Evolutionary conservation across 2,797 vertebrate genomes (phyloP), one percentile per base, ranked within the genome.

Genomic region (Diglossa cyanea): DNA sequence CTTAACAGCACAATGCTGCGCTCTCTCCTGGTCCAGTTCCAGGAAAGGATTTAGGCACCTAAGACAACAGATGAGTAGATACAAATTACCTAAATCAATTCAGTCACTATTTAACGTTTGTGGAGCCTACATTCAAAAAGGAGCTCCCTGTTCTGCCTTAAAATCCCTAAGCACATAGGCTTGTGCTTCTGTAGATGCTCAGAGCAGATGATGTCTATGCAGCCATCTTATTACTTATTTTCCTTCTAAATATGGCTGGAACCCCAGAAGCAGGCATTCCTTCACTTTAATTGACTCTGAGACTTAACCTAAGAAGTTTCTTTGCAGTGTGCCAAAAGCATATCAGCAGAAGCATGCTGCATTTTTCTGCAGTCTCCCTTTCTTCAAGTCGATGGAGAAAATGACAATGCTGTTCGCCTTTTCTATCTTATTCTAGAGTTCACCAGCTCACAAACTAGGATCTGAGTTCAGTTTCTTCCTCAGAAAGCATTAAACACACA

Each of bases 21-120:
- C 57, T 86, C 25, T 72, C 35, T 73, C 17, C 68, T 94, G 94
- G 91, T 57, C 14, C 54, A 35, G 50, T 83, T 91, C 95, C 95
- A 94, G 89, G 82, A 90, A 88, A 86, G 42, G 73, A 75, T 92
- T 92, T 94, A 93, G 93, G 30, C 81, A 79, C 89, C 85, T 58
- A 61, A 86, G 61, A 85, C 53, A 90, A 58, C 39, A 61, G 33
- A 20, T 80, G 61, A 65, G 31, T 86, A 47, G 72, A 83, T 57
- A 72, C 15, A 80, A 89, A 91, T 94, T 53, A 67, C 61, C 91
- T 93, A 67, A 73, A 94, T 79, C 61, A 61, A 65, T 78, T 57
- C 55, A 66, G 51, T 57, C 71, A 25, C 81, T 60, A 63, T 91
- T 91, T 94, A 91, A 91, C 11, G 10, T 74, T 83, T 68, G n/a